phyloP scores from a whole-genome alignment of 1,140 invertebrate genomes.

The fruit fly (Drosophila melanogaster) region Release_6_plus_ISO1_MT NT_037436.4:9017001-9017500 shows the following conservation, averaged over 20 bases:
- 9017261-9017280: slow-evolving; percentile 81
- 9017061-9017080: slow-evolving; percentile 63
- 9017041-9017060: slow-evolving; percentile 32
- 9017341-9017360: slow-evolving; percentile 64
- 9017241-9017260: slow-evolving; percentile 83
- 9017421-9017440: slow-evolving; percentile 76
- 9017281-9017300: slow-evolving; percentile 77
- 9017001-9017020: slow-evolving; percentile 27
- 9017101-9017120: slow-evolving; percentile 78
- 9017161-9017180: slow-evolving; percentile 43
- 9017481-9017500: slow-evolving; percentile 27
- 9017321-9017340: slow-evolving; percentile 22
- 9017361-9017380: slow-evolving; percentile 67
- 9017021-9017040: slow-evolving; percentile 28
- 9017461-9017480: slow-evolving; percentile 7
- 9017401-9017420: slow-evolving; percentile 73
- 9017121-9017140: slow-evolving; percentile 82
- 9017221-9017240: slow-evolving; percentile 61
- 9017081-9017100: slow-evolving; percentile 81
- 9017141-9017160: slow-evolving; percentile 63
- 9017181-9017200: slow-evolving; percentile 73
- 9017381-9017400: slow-evolving; percentile 46
- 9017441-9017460: slow-evolving; percentile 41
- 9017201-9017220: slow-evolving; percentile 9
- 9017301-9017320: slow-evolving; percentile 3